phyloP scores from a whole-genome alignment of 2,113 vertebrate genomes.

The Noturus placidus region DNA sequence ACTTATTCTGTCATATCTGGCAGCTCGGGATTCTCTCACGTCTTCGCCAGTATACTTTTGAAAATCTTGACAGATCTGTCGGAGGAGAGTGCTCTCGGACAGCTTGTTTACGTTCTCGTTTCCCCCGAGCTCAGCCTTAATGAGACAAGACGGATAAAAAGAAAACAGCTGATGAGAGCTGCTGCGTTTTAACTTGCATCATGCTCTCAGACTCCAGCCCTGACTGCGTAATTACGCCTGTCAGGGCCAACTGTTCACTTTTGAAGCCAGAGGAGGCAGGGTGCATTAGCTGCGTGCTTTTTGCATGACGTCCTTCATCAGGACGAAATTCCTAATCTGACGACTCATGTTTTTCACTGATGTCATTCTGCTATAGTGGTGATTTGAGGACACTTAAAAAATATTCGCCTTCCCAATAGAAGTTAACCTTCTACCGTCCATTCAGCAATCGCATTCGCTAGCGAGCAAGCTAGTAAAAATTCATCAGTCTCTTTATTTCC shows the following conservation, averaged over 20 bases:
- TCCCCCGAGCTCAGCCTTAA: slow-evolving; percentile 64
- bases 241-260: slow-evolving; percentile 37
- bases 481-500: background rate
- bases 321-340: background rate
- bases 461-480: background rate
- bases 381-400: background rate
- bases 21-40: slow-evolving; percentile 7
- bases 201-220: slow-evolving; percentile 48
- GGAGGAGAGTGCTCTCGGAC: slow-evolving; percentile 65
- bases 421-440: no score
- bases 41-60: slow-evolving; percentile 21
- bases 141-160: slow-evolving; percentile 68
- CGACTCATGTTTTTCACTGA: background rate
- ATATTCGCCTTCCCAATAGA: background rate
- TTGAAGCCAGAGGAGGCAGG: slow-evolving; percentile 30
- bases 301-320: background rate
- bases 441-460: background rate
- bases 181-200: slow-evolving; percentile 64
- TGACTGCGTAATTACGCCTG: slow-evolving; percentile 58
- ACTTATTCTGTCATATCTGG: slow-evolving; percentile 36
- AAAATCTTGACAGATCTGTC: slow-evolving; percentile 38
- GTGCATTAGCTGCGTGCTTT: background rate
- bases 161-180: slow-evolving; percentile 64
- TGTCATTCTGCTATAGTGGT: background rate
- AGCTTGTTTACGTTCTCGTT: slow-evolving; percentile 65